Evolutionary conservation across 2,113 vertebrate genomes (phyloP).

Genomic region (Osmerus eperlanus): DNA sequence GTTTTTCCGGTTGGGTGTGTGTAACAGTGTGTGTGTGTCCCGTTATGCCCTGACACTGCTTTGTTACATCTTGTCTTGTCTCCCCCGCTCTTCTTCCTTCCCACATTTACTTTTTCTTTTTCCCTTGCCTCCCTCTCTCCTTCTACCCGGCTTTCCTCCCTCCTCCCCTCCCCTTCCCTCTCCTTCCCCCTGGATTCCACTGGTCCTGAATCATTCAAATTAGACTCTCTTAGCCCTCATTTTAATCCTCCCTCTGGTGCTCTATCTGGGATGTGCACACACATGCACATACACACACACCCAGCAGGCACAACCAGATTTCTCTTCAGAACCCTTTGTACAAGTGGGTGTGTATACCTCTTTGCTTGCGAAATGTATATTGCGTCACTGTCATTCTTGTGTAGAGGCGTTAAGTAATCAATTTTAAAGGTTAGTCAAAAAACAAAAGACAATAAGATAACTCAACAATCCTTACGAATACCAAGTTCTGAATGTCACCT

Average conservation of each 20-base stretch:
- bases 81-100: background rate
- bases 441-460: too few relatives aligned
- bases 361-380: too few relatives aligned
- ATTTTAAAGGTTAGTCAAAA: too few relatives aligned
- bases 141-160: background rate
- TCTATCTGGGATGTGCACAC: background rate
- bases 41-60: background rate
- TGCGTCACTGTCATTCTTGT: too few relatives aligned
- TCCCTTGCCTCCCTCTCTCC: background rate
- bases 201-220: constrained; percentile 3
- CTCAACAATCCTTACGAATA: too few relatives aligned
- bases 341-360: background rate
- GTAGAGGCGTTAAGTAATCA: too few relatives aligned
- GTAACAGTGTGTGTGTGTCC: background rate
- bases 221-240: background rate
- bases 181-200: background rate
- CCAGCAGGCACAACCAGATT: background rate
- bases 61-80: background rate
- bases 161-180: background rate
- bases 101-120: too few relatives aligned
- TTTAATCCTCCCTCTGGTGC: constrained; percentile 1
- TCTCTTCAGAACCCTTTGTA: background rate
- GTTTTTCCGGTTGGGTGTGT: background rate
- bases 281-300: background rate
- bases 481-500: too few relatives aligned